These are phyloP conservation scores for Mesoligia furuncula DNA, from an alignment of 2,888 invertebrate species.

Conservation along the genomic window DNA sequence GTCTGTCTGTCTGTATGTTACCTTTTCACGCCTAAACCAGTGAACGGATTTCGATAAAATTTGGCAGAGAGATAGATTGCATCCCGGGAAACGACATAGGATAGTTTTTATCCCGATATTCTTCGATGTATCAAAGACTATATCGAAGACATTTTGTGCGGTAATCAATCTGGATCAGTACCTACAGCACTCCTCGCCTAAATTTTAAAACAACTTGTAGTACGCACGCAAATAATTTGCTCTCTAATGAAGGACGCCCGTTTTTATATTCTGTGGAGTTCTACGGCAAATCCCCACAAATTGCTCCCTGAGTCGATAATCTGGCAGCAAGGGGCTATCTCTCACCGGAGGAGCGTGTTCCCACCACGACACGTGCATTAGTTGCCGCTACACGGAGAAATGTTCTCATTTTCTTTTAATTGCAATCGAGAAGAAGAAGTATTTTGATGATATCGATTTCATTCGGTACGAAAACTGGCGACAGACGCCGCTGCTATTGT, in stretches of 20 bases:
- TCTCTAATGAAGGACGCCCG: slow-evolving; percentile 8
- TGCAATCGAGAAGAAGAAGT: not conserved
- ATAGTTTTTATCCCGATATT: too few relatives aligned
- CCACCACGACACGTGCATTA: not conserved
- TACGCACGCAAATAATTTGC: slow-evolving; percentile 18
- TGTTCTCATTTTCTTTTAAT: slow-evolving; percentile 17
- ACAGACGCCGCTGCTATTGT: not conserved
- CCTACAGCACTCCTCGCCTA: not conserved
- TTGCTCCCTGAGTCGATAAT: slow-evolving; percentile 44
- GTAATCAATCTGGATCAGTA: not conserved
- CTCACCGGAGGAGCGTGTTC: not conserved
- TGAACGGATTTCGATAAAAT: too few relatives aligned
- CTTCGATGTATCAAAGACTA: not conserved
- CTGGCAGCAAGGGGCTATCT: slow-evolving; percentile 3
- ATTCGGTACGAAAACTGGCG: not conserved
- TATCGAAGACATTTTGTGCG: not conserved
- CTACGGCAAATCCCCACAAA: slow-evolving; percentile 37
- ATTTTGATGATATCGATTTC: slow-evolving; percentile 8
- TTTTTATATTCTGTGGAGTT: slow-evolving; percentile 31
- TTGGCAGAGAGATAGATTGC: too few relatives aligned
- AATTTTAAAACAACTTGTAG: not conserved
- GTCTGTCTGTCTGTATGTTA: too few relatives aligned
- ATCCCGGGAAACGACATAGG: too few relatives aligned
- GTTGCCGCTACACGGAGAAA: slow-evolving; percentile 6
- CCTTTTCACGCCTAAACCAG: too few relatives aligned